Percentiles rank a stretch among this genome's conserved stretches.
These are phyloP conservation scores for Syndactyla subalaris DNA, from an alignment of 2,797 vertebrate genomes.

Conservation along the genomic window DNA sequence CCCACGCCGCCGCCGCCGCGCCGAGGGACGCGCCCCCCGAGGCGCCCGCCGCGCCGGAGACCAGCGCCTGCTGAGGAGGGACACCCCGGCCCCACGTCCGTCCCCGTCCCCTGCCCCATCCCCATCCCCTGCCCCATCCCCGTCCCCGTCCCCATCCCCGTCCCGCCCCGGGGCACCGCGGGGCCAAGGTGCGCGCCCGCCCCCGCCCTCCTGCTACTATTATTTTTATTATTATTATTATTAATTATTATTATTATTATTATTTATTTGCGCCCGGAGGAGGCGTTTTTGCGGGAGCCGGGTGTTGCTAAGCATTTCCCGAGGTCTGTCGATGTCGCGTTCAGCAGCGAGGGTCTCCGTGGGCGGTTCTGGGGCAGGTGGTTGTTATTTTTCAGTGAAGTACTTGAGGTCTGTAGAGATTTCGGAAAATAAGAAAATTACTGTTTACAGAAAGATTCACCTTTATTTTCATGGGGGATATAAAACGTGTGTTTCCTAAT, in stretches of 20 bases:
- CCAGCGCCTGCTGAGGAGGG: slow-evolving; percentile 39
- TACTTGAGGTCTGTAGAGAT: slow-evolving; percentile 36
- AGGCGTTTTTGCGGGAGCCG: not conserved
- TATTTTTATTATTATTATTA: not conserved
- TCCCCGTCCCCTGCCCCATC: too few relatives aligned
- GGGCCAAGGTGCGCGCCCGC: not conserved
- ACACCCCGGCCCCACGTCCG: too few relatives aligned
- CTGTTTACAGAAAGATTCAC: slow-evolving; percentile 59
- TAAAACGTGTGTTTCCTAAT: slow-evolving; percentile 52
- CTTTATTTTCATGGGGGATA: slow-evolving; percentile 68
- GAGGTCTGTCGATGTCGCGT: slow-evolving; percentile 14
- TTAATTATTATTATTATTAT: not conserved
- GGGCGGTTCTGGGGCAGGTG: slow-evolving; percentile 31
- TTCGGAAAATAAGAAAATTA: slow-evolving; percentile 15
- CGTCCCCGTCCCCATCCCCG: too few relatives aligned
- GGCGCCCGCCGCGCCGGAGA: not conserved
- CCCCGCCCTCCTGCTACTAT: not conserved
- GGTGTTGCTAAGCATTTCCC: not conserved
- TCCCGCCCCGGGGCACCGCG: not conserved
- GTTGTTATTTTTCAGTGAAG: not conserved
- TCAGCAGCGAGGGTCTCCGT: not conserved
- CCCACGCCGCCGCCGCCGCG: not conserved
- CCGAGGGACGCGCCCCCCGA: not conserved
- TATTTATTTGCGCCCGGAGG: slow-evolving; percentile 46
- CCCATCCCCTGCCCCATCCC: not conserved